Base-by-base conservation (phyloP, 53 echinoderm and acorn worm species). In the Echinarachnius parma region DNA sequence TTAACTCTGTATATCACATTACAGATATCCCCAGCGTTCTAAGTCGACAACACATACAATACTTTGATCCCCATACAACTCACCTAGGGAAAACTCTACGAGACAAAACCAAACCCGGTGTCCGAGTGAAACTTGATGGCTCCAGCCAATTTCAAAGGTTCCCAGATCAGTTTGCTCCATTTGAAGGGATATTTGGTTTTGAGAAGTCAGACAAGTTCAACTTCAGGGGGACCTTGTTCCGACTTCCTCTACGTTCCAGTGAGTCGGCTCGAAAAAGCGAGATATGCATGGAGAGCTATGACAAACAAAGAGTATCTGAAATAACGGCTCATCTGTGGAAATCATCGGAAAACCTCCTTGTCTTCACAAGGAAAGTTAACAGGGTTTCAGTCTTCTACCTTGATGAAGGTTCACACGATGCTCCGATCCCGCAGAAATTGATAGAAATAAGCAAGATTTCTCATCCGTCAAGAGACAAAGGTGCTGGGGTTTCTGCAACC, bases 1-100 rank as follows among this genome's bases (percentile, higher is more conserved):
- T 93, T 42, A 93, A 84, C 16, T 88, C 92, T 21, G 92, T 92
- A 3, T 92, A 92, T 55, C 93, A 89, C 52, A 66, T 92, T 9
- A 89, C 93, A 10, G 93, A 93, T 62, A 84, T 93, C 18, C 93
- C 93, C 1, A 81, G 86, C 78, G 45, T 93, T 33, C 78, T 89
- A 34, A 89, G 86, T n/a, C 77, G 85, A 21, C 75, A 80, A 7
- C 42, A 75, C 33, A 60, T 93, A 7, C 75, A 82, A 7, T 77
- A 86, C 62, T 89, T 89, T 70, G 93, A 93, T 74, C 93, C 93
- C 0, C 74, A 80, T 21, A 86, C 74, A 4, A 77, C 59, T 20
- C 80, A 82, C 53, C 83, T 93, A 34, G 82, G 80, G 26, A 68
- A 61, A 7, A 58, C 53, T 10, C 33, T 76, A 8, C 82, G 86